Base-by-base conservation (phyloP, 2,113 vertebrate species). In the Herpailurus yagouaroundi region DNA sequence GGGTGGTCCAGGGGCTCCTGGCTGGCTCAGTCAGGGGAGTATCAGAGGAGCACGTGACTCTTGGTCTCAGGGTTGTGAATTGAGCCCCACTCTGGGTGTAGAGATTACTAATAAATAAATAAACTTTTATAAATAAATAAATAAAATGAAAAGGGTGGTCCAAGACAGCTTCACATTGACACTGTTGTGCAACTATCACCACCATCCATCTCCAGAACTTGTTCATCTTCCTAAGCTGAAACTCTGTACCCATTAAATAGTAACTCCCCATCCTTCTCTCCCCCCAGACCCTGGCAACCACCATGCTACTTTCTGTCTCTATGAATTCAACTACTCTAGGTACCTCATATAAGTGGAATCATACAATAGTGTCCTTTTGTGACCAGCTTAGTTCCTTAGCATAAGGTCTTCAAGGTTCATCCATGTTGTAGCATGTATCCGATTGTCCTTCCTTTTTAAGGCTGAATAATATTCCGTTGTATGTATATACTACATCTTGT, bases 361-460 rank as follows among this genome's bases (percentile, higher is more conserved):
- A 81, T 50, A 74, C 31, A 81, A 21, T 66, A 55, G n/a, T 31
- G 1, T 45, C 66, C 16, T 91, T 85, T 48, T 36, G 29, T 69
- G 16, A 84, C 21, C 63, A 9, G 14, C 31, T 95, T 87, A 31
- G 83, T 88, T 91, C 64, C 41, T 94, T 50, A 71, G 60, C 25
- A 36, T 55, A 77, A 79, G 18, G 31, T 88, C 91, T 94, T 88
- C 86, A 71, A 48, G 15, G 13, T 29, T 93, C 36, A 87, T 50
- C 57, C 45, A 36, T n/a, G 7, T 41, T 52, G 38, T 29, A 84
- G 29, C 74, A 66, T 29, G 57, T 60, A 25, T 71, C 45, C 11
- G 60, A 94, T 73, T 90, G 29, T 3, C 36, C 12, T 89, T 84
- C 73, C 27, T 96, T 96, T 89, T 77, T 63, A 93, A 89, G 45